Base-by-base conservation (phyloP, 1,140 invertebrate genomes). In the Gerris buenoi region DNA sequence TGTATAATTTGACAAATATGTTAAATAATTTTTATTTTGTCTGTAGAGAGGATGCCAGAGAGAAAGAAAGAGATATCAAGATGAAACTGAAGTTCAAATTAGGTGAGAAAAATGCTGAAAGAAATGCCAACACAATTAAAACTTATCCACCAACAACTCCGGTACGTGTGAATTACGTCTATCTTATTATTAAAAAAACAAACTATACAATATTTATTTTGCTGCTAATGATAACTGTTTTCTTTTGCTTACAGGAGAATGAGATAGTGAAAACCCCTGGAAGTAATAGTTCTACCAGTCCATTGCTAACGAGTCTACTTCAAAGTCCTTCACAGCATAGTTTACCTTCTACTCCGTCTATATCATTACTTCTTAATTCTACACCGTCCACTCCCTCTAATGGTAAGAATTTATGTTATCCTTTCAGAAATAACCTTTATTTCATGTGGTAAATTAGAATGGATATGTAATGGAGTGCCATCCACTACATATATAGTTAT, bases 231-330 rank as follows among this genome's bases (percentile, higher is more conserved):
- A n/a, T n/a, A n/a, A n/a, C n/a, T n/a, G n/a, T n/a, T n/a, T n/a
- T 57, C 60, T 66, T 63, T 63, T 27, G 18, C 27, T 67, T 67
- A 22, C 60, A 61, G 60, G 18, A 68, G 62, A 46, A 28, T n/a
- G 63, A 68, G 33, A 18, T 46, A 56, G 57, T 59, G 15, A 56
- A 68, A 60, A 68, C 26, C 29, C 25, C 59, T 70, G 72, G 57
- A 71, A 75, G 58, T 75, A 77, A 73, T 71, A 76, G 23, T 76
- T 78, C 72, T 25, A 77, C 79, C 29, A 91, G 90, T 0, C 89
- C 90, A 0, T 75, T 93, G n/a, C 77, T 93, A 1, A 89, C 90
- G 74, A 89, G 86, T 18, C 87, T 93, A n/a, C 77, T 93, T 0
- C 89, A 90, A 74, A 89, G 86, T n/a, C 87, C 86, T 0, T 73